Evolutionary conservation across 2,888 invertebrate genomes (phyloP).

Genomic region (Acleris laterana): DNA sequence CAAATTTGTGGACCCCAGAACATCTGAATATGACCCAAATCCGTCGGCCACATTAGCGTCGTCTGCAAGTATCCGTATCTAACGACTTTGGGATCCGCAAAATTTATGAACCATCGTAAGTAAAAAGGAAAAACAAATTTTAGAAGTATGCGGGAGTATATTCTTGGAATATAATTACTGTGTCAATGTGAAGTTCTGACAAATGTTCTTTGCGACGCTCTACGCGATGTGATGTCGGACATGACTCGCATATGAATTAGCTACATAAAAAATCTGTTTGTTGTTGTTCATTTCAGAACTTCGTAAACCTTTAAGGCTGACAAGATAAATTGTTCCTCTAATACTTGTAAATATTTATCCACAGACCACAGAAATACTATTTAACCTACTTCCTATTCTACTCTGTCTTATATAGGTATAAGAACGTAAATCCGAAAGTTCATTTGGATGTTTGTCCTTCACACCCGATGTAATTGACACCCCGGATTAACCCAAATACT

Average conservation of each 20-base stretch:
- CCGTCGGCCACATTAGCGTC: constrained; percentile 10
- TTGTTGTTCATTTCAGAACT: constrained; percentile 7
- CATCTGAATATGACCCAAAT: constrained; percentile 8
- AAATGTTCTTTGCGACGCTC: constrained; percentile 72
- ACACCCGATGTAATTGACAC: no score
- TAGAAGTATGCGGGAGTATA: constrained; percentile 19
- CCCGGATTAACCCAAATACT: no score
- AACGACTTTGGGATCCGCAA: constrained; percentile 8
- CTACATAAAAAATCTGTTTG: constrained; percentile 24
- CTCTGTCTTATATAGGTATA: no score
- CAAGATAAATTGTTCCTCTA: background rate
- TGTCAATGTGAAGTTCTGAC: constrained; percentile 63
- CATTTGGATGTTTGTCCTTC: no score
- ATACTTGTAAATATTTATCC: background rate
- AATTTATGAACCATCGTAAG: constrained; percentile 14
- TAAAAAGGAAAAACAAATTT: constrained; percentile 14
- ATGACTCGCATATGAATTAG: constrained; percentile 69
- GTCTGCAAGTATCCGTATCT: constrained; percentile 26
- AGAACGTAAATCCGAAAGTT: no score
- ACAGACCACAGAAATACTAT: no score
- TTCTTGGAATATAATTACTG: constrained; percentile 45
- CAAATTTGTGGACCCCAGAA: constrained; percentile 33
- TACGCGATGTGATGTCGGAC: constrained; percentile 62
- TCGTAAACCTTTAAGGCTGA: constrained; percentile 5
- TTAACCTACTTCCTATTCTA: no score